Conservation (phyloP, 2,888 invertebrate species). For the Ethmia dodecea region DNA sequence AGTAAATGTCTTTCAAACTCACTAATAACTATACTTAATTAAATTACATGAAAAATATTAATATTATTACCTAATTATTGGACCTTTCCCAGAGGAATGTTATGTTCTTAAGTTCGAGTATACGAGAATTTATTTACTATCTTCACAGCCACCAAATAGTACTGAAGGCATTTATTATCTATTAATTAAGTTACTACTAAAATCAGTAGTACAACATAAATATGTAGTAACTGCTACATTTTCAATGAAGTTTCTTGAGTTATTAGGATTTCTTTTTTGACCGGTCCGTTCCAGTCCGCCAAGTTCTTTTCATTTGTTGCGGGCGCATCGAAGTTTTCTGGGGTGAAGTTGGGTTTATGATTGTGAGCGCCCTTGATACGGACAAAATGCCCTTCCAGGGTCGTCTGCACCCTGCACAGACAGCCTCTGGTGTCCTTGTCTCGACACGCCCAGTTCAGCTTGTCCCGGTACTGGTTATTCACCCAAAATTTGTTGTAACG, state of each 20-base stretch:
- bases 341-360: conserved; percentile 61
- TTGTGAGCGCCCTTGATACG: conserved; percentile 59
- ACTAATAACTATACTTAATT: too few species aligned
- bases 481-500: conserved; percentile 68
- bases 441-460: conserved; percentile 69
- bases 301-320: conserved; percentile 29
- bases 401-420: conserved; percentile 67
- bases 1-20: too few species aligned
- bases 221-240: too few species aligned
- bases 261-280: conserved; percentile 18
- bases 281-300: conserved; percentile 23
- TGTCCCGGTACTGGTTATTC: conserved; percentile 65
- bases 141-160: too few species aligned
- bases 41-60: too few species aligned
- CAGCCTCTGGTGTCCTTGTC: conserved; percentile 64
- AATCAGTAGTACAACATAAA: too few species aligned
- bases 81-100: too few species aligned
- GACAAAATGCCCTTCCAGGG: conserved; percentile 60
- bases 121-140: too few species aligned
- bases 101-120: too few species aligned
- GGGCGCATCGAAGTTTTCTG: conserved; percentile 51
- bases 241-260: conserved; percentile 8
- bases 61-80: too few species aligned
- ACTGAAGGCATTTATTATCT: too few species aligned
- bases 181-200: too few species aligned